Conservation (phyloP, 2,113 vertebrate genomes). For the Lutjanus erythropterus region DNA sequence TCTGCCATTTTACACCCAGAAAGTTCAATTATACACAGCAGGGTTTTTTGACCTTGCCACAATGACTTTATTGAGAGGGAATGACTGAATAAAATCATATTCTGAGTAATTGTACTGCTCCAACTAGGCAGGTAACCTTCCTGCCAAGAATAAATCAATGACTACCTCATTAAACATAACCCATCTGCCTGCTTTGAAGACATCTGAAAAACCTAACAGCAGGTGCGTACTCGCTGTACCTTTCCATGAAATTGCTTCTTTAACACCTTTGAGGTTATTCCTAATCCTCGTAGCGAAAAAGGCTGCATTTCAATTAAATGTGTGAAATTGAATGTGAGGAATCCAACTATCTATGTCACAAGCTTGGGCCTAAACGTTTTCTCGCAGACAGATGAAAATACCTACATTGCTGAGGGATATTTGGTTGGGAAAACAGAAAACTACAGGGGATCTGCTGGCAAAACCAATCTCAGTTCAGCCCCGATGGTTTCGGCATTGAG, state of each 20-base stretch:
- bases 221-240: slow-evolving; percentile 7
- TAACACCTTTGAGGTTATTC: slow-evolving; percentile 38
- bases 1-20: slow-evolving; percentile 6
- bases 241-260: slow-evolving; percentile 40
- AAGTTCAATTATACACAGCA: slow-evolving; percentile 5
- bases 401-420: slow-evolving; percentile 1
- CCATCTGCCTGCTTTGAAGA: slow-evolving; percentile 45
- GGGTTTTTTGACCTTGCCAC: slow-evolving; percentile 19
- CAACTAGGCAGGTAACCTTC: slow-evolving; percentile 41
- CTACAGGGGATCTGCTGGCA: slow-evolving; percentile 17
- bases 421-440: slow-evolving; percentile 18
- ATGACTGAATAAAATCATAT: slow-evolving; percentile 25
- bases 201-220: slow-evolving; percentile 32
- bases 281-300: background rate
- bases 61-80: slow-evolving; percentile 12
- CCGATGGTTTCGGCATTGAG: slow-evolving; percentile 23
- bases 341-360: background rate
- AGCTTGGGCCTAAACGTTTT: background rate
- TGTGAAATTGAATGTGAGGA: slow-evolving; percentile 10
- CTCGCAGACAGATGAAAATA: slow-evolving; percentile 1
- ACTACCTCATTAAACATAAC: slow-evolving; percentile 53
- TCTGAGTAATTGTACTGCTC: slow-evolving; percentile 15
- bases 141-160: slow-evolving; percentile 53
- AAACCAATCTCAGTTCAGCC: slow-evolving; percentile 49
- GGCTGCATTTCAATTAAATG: slow-evolving; percentile 32